phyloP scores from a whole-genome alignment of 1,140 invertebrate genomes.

The Caenorhabditis brenneri region DNA sequence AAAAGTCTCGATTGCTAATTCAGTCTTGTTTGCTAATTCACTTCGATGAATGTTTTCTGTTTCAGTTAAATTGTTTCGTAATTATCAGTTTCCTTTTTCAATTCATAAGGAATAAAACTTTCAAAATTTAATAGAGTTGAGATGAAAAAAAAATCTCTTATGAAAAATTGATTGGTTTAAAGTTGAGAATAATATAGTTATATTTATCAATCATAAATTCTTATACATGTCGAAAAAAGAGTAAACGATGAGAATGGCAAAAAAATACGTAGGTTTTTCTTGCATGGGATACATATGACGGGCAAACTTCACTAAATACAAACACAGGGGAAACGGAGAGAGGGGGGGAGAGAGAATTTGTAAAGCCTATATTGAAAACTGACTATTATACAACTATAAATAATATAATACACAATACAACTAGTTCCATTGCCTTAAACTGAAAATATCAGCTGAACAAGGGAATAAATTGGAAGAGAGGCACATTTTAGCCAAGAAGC shows the following conservation, averaged over 20 bases:
- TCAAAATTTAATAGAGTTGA: too few relatives aligned
- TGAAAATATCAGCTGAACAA: background rate
- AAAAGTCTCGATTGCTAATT: too few relatives aligned
- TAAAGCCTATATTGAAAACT: background rate
- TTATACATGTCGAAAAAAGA: background rate
- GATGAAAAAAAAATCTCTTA: too few relatives aligned
- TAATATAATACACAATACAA: slow-evolving; percentile 14
- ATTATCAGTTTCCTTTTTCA: too few relatives aligned
- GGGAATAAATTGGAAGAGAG: background rate
- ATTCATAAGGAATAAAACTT: too few relatives aligned
- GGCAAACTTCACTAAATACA: background rate
- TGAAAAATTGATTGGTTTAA: too few relatives aligned
- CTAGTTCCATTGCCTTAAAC: background rate
- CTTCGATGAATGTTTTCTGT: too few relatives aligned
- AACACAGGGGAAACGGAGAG: background rate
- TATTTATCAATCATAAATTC: background rate
- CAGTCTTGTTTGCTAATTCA: too few relatives aligned
- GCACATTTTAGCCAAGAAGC: slow-evolving; percentile 28
- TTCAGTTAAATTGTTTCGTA: too few relatives aligned
- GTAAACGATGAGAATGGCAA: background rate
- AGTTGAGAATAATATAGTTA: too few relatives aligned
- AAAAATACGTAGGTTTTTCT: background rate
- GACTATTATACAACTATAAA: slow-evolving; percentile 17
- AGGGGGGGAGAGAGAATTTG: background rate
- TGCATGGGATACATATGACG: background rate